phyloP scores from a whole-genome alignment of 2,113 vertebrate species.

The Sarotherodon lohbergeri region DNA sequence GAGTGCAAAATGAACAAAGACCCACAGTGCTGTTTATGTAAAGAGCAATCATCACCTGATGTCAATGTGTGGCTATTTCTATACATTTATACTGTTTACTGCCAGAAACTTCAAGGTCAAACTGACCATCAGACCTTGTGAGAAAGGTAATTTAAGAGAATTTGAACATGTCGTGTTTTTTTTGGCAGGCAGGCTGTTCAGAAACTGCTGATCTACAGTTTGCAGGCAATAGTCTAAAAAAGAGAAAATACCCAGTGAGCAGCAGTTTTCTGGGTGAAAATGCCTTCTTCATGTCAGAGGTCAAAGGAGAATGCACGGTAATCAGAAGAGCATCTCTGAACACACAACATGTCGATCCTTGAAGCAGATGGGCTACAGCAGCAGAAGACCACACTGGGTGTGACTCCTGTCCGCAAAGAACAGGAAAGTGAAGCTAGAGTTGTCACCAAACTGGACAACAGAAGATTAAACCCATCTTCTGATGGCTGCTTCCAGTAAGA shows the following conservation, averaged over 20 bases:
- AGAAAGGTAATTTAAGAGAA: background rate
- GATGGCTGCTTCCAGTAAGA: background rate
- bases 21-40: background rate
- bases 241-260: background rate
- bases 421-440: background rate
- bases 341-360: background rate
- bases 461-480: background rate
- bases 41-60: background rate
- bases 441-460: background rate
- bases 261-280: background rate
- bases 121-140: too few species aligned
- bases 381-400: background rate
- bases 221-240: background rate
- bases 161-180: background rate
- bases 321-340: background rate
- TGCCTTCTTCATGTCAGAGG: background rate
- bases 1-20: background rate
- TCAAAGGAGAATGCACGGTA: background rate
- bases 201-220: background rate
- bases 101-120: background rate
- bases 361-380: background rate
- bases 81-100: background rate
- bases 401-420: background rate
- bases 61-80: background rate
- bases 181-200: background rate